A percentile compares a stretch with the other conserved stretches of the same genome.
Evolutionary conservation across 2,113 vertebrate species (phyloP).

Genomic region (Sylvia atricapilla): DNA sequence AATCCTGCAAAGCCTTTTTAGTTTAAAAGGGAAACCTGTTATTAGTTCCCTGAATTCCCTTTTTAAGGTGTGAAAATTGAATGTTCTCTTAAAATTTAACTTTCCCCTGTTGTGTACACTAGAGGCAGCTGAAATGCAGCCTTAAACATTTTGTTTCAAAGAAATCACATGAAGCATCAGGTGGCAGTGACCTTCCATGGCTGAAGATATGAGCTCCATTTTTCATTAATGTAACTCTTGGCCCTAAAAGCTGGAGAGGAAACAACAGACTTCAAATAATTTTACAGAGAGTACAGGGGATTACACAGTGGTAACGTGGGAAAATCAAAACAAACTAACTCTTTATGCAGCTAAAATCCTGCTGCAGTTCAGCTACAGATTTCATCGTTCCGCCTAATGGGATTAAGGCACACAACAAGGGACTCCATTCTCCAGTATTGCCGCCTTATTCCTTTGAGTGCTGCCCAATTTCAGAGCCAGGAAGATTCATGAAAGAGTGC

Average conservation of each 20-base stretch:
- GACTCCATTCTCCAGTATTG: background rate
- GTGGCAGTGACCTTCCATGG: background rate
- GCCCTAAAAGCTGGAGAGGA: background rate
- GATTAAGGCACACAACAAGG: background rate
- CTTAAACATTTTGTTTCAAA: background rate
- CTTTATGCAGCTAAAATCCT: conserved; percentile 8
- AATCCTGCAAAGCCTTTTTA: background rate
- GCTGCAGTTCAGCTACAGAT: background rate
- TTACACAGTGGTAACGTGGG: background rate
- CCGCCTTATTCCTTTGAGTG: background rate
- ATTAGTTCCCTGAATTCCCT: background rate
- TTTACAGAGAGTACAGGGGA: background rate
- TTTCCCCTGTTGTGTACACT: background rate
- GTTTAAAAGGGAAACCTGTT: background rate
- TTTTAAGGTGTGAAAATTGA: background rate
- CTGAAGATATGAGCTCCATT: background rate
- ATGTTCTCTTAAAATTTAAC: background rate
- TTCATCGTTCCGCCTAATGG: background rate
- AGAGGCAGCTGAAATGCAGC: background rate
- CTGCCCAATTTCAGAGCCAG: background rate
- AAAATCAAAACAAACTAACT: background rate
- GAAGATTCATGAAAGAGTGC: background rate
- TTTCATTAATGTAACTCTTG: background rate
- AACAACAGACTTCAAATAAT: background rate
- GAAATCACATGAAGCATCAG: background rate